Conservation (phyloP, 1,140 invertebrate species). For the Dinothrombium tinctorium region DNA sequence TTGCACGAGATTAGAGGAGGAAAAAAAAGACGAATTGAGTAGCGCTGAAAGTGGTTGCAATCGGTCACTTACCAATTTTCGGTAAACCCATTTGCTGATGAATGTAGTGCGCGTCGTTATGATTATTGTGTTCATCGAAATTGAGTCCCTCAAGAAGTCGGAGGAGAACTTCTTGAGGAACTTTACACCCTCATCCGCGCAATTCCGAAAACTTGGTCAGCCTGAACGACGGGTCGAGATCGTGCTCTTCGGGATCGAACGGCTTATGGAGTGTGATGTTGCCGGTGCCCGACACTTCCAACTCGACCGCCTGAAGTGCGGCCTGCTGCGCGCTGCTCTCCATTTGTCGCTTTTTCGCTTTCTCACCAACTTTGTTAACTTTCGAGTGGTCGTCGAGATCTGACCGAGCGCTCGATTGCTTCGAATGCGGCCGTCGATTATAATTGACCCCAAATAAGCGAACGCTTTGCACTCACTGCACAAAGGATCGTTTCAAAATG, state of each 20-base stretch:
- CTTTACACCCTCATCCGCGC: slow-evolving; percentile 98
- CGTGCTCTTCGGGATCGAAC: slow-evolving; percentile 83
- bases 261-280: slow-evolving; percentile 34
- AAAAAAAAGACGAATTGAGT: too few relatives aligned
- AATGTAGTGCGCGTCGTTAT: slow-evolving; percentile 10
- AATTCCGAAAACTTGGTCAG: slow-evolving; percentile 88
- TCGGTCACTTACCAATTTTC: slow-evolving; percentile 7
- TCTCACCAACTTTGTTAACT: too few relatives aligned
- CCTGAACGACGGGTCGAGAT: slow-evolving; percentile 71
- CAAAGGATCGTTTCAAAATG: too few relatives aligned
- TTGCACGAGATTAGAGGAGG: neutral
- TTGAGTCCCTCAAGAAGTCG: slow-evolving; percentile 87
- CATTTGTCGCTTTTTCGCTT: too few relatives aligned
- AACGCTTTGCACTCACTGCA: too few relatives aligned
- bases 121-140: slow-evolving; percentile 17
- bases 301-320: slow-evolving; percentile 1
- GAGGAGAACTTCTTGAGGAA: slow-evolving; percentile 82
- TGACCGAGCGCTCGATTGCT: too few relatives aligned
- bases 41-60: too few relatives aligned
- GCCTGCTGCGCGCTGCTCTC: neutral
- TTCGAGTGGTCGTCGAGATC: too few relatives aligned
- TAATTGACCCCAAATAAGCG: too few relatives aligned
- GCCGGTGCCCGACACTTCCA: neutral
- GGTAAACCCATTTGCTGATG: slow-evolving; percentile 8
- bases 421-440: too few relatives aligned